phyloP scores from a whole-genome alignment of 2,113 vertebrate genomes.

The Podarcis muralis region DNA sequence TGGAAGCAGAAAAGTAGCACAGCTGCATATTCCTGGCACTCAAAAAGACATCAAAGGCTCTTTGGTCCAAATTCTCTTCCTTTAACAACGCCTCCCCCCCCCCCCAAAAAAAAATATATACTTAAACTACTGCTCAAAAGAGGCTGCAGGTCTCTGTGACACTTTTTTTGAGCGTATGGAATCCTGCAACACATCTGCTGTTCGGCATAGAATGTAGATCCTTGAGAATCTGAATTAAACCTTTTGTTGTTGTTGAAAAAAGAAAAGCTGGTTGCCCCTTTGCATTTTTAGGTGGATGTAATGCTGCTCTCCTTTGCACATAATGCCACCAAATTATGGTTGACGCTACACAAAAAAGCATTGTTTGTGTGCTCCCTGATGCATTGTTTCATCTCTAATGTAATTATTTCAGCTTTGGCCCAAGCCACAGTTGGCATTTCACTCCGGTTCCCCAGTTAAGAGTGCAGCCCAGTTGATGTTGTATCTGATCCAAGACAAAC shows the following conservation, averaged over 20 bases:
- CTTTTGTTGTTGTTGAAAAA: not conserved
- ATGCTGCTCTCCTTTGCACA: not conserved
- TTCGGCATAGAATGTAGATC: not conserved
- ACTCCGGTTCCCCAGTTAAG: not conserved
- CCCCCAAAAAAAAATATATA: not conserved
- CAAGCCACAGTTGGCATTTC: not conserved
- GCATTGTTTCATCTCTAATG: too few species aligned
- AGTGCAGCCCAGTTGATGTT: not conserved
- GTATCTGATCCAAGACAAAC: not conserved
- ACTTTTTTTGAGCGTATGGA: not conserved
- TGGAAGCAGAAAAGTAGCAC: conserved; percentile 18
- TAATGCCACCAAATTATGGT: not conserved
- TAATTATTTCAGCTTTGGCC: not conserved
- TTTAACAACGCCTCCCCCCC: not conserved
- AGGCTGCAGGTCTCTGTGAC: not conserved
- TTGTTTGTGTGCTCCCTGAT: not conserved
- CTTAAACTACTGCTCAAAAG: not conserved
- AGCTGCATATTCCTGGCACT: conserved; percentile 22
- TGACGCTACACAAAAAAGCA: not conserved
- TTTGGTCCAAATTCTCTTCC: not conserved
- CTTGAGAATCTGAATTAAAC: not conserved
- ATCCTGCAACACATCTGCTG: not conserved
- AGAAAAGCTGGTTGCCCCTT: not conserved
- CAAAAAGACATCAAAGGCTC: conserved; percentile 22
- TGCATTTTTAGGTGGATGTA: not conserved